Evolutionary conservation across 2,888 invertebrate genomes (phyloP), one percentile per base, ranked within the genome.

Genomic region (Magallana nippona): DNA sequence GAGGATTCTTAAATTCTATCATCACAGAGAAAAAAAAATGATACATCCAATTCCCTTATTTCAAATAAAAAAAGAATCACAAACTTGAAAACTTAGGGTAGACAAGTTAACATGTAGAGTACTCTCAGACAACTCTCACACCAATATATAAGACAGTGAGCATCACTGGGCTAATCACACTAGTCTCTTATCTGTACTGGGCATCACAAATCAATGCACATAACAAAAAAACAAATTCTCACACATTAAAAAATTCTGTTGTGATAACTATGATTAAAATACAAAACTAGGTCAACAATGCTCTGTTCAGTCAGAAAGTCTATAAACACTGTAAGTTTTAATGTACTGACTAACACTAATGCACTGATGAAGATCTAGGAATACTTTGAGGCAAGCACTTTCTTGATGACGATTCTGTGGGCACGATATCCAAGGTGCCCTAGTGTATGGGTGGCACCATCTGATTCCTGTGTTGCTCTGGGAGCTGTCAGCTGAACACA

Each of bases 251-350:
- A 44, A 44, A 44, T 5, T 44, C 44, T 71, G 71, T 15, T 71
- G 32, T 71, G 27, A 27, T 27, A 71, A 71, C 71, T 71, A 27
- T 71, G 13, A 27, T 71, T 71, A 71, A 71, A 71, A 71, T 71
- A 27, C 22, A n/a, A 27, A 63, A 63, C 27, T 63, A 63, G 19
- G 27, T 63, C 19, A 63, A 63, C 63, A 63, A 71, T 15, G 32
- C 32, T 71, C 10, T 27, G 71, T 27, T 32, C 19, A 71, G 10
- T 71, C 71, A 27, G 19, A 27, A 11, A 27, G 63, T 22, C 63
- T 3, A 63, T 22, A 71, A 27, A 71, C 71, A 71, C 22, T 27
- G 15, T 71, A 60, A 17, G n/a, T 60, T n/a, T 11, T 71, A 71
- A 71, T 71, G 71, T 32, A 71, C 27, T 22, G 32, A 71, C 19